phyloP scores from a whole-genome alignment of 2,888 invertebrate species.

The Melanostoma mellinum region DNA sequence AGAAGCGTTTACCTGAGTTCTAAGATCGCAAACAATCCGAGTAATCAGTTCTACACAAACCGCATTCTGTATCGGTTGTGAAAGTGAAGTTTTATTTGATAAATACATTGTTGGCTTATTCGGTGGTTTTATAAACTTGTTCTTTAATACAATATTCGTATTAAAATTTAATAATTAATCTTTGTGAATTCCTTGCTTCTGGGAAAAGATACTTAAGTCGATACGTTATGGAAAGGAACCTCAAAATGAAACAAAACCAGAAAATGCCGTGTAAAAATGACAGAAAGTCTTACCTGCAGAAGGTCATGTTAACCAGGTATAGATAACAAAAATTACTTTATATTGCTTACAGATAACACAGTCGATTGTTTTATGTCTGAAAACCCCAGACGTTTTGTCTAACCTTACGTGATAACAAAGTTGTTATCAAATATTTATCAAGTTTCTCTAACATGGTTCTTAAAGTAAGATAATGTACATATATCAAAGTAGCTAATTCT shows the following conservation, averaged over 20 bases:
- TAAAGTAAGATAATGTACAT: too few species aligned
- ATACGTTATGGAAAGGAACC: conserved; percentile 77
- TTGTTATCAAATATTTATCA: too few species aligned
- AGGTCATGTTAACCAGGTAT: conserved; percentile 82
- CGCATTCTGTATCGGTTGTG: conserved; percentile 79
- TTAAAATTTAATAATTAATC: conserved; percentile 1
- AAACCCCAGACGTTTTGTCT: too few species aligned
- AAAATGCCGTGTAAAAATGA: conserved; percentile 81
- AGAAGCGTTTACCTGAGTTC: conserved; percentile 32
- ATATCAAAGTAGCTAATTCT: too few species aligned
- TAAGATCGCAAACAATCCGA: conserved; percentile 74
- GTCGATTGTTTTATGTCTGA: too few species aligned
- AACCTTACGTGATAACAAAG: too few species aligned
- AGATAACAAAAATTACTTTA: conserved; percentile 12
- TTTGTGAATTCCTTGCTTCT: neutral
- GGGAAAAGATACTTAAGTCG: neutral
- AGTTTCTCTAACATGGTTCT: too few species aligned
- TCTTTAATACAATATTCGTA: neutral
- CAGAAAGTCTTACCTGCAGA: conserved; percentile 80
- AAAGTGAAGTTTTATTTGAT: conserved; percentile 42
- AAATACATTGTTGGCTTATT: conserved; percentile 6
- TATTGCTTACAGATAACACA: too few species aligned
- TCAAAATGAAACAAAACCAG: conserved; percentile 77
- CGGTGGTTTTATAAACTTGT: conserved; percentile 7
- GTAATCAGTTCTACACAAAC: conserved; percentile 80